Percentiles rank a stretch among this genome's conserved stretches.
Conservation (phyloP, 2,888 invertebrate genomes). For the Caenorhabditis doughertyi region DNA sequence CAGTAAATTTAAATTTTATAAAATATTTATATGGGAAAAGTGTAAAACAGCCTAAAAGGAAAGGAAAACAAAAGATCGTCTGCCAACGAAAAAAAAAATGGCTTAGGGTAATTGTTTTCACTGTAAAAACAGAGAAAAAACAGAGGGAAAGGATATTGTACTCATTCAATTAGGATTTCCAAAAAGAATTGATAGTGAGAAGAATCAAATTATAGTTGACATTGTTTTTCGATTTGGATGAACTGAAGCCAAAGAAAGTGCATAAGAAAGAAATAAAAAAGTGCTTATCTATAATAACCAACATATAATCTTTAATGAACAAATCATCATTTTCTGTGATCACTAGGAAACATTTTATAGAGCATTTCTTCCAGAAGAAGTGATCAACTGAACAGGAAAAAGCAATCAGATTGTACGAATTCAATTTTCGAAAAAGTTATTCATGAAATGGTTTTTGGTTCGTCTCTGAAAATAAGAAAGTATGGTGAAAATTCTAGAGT, state of each 20-base stretch:
- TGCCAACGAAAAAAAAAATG: neutral
- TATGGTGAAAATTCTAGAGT: neutral
- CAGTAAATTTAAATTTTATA: neutral
- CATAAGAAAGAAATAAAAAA: neutral
- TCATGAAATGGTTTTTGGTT: neutral
- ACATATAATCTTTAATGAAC: neutral
- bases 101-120: slow-evolving; percentile 5
- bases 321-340: neutral
- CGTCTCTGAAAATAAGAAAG: neutral
- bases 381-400: neutral
- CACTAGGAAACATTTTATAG: neutral
- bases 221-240: slow-evolving; percentile 8
- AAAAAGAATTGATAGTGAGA: neutral
- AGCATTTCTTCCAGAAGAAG: no score
- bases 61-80: slow-evolving; percentile 28
- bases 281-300: no score
- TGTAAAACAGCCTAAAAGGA: slow-evolving; percentile 8
- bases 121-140: neutral
- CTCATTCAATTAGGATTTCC: neutral
- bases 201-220: neutral
- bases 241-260: slow-evolving; percentile 10
- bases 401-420: neutral
- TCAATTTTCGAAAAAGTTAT: neutral
- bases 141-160: slow-evolving; percentile 7
- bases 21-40: slow-evolving; percentile 26